These are phyloP conservation scores for Spialia ferax DNA, from an alignment of 2,888 invertebrate species.

Conservation along the genomic window DNA sequence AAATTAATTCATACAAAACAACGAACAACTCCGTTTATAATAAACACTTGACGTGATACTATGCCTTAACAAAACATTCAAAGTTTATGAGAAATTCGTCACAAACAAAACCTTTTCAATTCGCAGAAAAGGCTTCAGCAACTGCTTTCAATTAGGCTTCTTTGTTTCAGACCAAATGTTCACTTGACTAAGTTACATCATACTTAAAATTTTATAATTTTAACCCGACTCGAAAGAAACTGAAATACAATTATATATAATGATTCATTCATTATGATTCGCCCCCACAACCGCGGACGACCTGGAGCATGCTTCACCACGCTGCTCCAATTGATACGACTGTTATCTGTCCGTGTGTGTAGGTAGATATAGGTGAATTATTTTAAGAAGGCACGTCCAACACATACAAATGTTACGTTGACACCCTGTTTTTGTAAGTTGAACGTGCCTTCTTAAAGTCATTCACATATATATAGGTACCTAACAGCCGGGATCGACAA, in stretches of 20 bases:
- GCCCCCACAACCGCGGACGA: too few relatives aligned
- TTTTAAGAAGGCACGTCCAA: too few relatives aligned
- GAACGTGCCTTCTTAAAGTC: too few relatives aligned
- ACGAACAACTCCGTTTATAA: not conserved
- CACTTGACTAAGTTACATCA: not conserved
- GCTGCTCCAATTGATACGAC: too few relatives aligned
- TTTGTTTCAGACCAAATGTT: not conserved
- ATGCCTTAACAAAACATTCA: not conserved
- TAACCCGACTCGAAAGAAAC: not conserved
- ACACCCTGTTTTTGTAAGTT: too few relatives aligned
- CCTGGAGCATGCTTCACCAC: too few relatives aligned
- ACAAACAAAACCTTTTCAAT: constrained; percentile 4
- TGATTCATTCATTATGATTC: too few relatives aligned
- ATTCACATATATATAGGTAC: too few relatives aligned
- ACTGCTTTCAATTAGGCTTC: not conserved
- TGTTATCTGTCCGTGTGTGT: too few relatives aligned
- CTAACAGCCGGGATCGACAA: too few relatives aligned
- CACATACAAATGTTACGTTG: too few relatives aligned
- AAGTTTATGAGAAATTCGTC: not conserved
- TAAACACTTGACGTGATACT: not conserved
- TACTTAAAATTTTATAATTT: not conserved
- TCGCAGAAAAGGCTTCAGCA: not conserved
- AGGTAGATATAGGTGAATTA: too few relatives aligned
- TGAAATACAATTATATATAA: not conserved
- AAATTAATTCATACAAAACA: not conserved